Evolutionary conservation across 2,888 invertebrate species (phyloP).

Genomic region (Drosophila incognita): DNA sequence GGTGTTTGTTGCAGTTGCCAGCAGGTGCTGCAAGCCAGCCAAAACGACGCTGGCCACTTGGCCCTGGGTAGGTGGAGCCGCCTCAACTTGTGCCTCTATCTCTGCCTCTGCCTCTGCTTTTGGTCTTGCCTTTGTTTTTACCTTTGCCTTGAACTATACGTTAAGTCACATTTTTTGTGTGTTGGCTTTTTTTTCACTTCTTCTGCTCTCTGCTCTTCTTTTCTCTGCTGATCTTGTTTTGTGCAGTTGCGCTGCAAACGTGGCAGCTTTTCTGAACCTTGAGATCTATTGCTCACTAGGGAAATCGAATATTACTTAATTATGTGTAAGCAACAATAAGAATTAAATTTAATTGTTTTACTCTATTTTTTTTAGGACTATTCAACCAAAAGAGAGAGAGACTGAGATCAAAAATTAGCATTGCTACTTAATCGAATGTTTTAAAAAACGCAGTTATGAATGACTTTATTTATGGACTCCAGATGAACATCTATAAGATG

Average conservation of each 20-base stretch:
- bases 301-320: not conserved
- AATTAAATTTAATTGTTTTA: not conserved
- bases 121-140: slow-evolving; percentile 3
- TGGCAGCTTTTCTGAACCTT: slow-evolving; percentile 4
- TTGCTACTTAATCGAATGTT: not conserved
- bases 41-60: slow-evolving; percentile 61
- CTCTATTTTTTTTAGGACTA: not conserved
- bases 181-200: slow-evolving; percentile 6
- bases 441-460: too few species aligned
- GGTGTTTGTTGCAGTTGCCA: slow-evolving; percentile 23
- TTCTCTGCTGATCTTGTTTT: slow-evolving; percentile 1
- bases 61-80: slow-evolving; percentile 74
- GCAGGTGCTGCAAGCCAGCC: slow-evolving; percentile 77
- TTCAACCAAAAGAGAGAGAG: not conserved
- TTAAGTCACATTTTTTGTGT: slow-evolving; percentile 16
- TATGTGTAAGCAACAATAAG: not conserved
- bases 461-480: not conserved
- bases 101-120: slow-evolving; percentile 12
- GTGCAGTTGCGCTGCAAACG: slow-evolving; percentile 6
- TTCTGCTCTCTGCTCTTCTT: not conserved
- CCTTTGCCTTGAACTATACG: slow-evolving; percentile 48
- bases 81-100: slow-evolving; percentile 21
- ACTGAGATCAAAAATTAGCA: not conserved
- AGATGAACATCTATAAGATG: not conserved
- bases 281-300: not conserved